phyloP scores from a whole-genome alignment of 2,797 vertebrate genomes.

The Bradypodion pumilum region DNA sequence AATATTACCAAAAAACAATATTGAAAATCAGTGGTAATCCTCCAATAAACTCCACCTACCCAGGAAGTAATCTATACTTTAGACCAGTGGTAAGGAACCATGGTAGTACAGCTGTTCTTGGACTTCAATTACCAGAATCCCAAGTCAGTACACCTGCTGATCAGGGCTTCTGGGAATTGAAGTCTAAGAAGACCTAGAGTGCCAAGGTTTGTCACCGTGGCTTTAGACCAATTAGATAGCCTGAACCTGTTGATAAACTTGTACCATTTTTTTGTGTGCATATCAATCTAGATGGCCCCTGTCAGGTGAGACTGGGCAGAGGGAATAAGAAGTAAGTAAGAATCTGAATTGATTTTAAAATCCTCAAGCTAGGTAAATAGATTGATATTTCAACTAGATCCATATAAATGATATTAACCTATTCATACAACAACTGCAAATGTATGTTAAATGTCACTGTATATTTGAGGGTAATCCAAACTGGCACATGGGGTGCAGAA shows the following conservation, averaged over 20 bases:
- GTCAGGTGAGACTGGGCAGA: neutral
- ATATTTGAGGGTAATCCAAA: conserved; percentile 22
- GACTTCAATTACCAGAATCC: too few relatives aligned
- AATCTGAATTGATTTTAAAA: conserved; percentile 13
- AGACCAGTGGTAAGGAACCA: too few relatives aligned
- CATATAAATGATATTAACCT: conserved; percentile 38
- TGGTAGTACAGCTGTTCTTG: too few relatives aligned
- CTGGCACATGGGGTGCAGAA: conserved; percentile 1
- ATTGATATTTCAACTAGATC: conserved; percentile 34
- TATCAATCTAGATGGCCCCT: neutral
- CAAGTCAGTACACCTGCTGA: too few relatives aligned
- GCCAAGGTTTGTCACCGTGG: too few relatives aligned
- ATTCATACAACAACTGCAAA: conserved; percentile 27
- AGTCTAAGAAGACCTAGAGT: too few relatives aligned
- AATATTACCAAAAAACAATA: too few relatives aligned
- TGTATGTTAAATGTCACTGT: conserved; percentile 32
- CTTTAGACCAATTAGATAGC: neutral
- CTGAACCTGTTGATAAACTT: neutral
- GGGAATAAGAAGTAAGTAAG: neutral
- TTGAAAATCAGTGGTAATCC: too few relatives aligned
- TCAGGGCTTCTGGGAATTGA: too few relatives aligned
- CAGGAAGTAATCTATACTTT: neutral
- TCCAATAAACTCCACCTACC: too few relatives aligned
- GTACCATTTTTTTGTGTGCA: neutral
- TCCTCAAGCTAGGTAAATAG: conserved; percentile 7